A percentile compares a stretch with the other conserved stretches of the same genome.
phyloP scores from a whole-genome alignment of 2,797 vertebrate genomes.

The Meriones psammophilus region DNA sequence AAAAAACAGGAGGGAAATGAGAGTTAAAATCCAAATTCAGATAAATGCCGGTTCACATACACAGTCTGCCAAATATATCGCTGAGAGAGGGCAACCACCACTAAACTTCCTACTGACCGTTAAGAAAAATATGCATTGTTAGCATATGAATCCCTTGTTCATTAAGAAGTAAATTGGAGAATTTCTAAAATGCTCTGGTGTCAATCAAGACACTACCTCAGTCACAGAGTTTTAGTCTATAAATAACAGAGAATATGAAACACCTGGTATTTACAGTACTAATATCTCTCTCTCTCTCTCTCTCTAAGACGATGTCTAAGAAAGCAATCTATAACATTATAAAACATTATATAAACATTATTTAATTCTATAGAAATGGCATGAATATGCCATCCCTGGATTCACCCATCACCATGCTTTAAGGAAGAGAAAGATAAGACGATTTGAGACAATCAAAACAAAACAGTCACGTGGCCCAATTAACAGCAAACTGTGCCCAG shows the following conservation, averaged over 20 bases:
- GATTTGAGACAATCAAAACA: slow-evolving; percentile 69
- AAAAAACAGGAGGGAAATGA: slow-evolving; percentile 87
- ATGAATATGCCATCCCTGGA: not conserved
- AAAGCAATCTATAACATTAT: not conserved
- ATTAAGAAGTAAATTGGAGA: slow-evolving; percentile 8
- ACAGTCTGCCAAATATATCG: slow-evolving; percentile 78
- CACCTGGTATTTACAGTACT: not conserved
- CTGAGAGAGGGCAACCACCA: slow-evolving; percentile 35
- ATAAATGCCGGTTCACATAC: slow-evolving; percentile 82
- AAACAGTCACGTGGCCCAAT: slow-evolving; percentile 83
- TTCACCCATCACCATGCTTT: slow-evolving; percentile 14
- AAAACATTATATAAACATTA: slow-evolving; percentile 7
- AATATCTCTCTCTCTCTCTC: not conserved
- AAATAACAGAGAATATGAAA: slow-evolving; percentile 54
- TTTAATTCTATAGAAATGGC: slow-evolving; percentile 32
- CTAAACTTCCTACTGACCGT: slow-evolving; percentile 26
- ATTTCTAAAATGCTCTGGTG: slow-evolving; percentile 11
- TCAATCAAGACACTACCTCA: not conserved
- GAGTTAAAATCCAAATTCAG: slow-evolving; percentile 87
- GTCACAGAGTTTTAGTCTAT: not conserved
- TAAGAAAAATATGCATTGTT: slow-evolving; percentile 35
- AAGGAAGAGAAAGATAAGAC: slow-evolving; percentile 65
- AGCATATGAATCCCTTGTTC: not conserved
- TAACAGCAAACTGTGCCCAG: slow-evolving; percentile 85
- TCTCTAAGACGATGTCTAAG: not conserved